Evolutionary conservation across 1,140 invertebrate genomes (phyloP), one percentile per base, ranked within the genome.

Genomic region (Drosophila funebris): DNA sequence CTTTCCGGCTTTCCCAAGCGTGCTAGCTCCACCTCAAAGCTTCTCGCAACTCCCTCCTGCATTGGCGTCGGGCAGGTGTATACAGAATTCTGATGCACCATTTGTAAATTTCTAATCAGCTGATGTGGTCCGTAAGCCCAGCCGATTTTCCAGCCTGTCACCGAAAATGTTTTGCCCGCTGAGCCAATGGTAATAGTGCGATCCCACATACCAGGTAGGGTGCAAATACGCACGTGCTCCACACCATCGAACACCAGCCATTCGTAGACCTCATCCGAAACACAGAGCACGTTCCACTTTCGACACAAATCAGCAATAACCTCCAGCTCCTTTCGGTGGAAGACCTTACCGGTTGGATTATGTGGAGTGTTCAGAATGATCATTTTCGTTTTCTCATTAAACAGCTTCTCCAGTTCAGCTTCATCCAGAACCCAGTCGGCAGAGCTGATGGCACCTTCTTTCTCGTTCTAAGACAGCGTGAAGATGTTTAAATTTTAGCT

Each of bases 241-340:
- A 95, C 93, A 0, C 96, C 96, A 87, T 96, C 94, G 90, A 97
- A 99, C 14, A 98, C 96, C 78, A 99, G 94, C 97, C 98, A 99
- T 92, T 99, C 98, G 77, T 99, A 99, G 1, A 99, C 99, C 92
- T 99, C 99, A 93, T 99, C 98, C 5, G 97, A 96, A 16, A 99
- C 93, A 60, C 97, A 98, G 4, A 99, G 92, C 4, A 96, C 95
- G 92, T 99, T 96, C 94, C 97, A 96, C 91, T 99, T 98, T 82
- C 96, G 97, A 84, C 97, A 99, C 37, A 99, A 92, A 79, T 95
- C 90, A 0, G 96, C 98, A 78, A 99, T 97, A 54, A 95, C 92
- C 73, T 96, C 93, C 56, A 97, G 88, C 90, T 97, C 96, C 8
- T 94, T 90, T 1, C 91, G 73, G 1, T 93, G 94, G 78, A 96